phyloP scores from a whole-genome alignment of 2,888 invertebrate species.

The Brachyptera putata region DNA sequence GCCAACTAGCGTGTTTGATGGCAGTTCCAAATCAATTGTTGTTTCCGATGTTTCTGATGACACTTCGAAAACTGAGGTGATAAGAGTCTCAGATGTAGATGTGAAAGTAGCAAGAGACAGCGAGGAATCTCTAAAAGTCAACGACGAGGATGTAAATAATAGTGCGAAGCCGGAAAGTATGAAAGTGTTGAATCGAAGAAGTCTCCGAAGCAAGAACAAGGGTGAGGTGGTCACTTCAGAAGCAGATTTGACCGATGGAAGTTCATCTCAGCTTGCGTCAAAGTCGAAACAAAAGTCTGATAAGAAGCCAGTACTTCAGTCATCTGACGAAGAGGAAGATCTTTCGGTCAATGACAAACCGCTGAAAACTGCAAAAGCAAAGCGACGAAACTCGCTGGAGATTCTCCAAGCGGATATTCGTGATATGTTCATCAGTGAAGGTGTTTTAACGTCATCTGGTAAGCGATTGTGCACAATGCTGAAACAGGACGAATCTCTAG shows the following conservation, averaged over 20 bases:
- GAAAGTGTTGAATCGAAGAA: too few relatives aligned
- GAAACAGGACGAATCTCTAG: slow-evolving; percentile 45
- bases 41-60: slow-evolving; percentile 41
- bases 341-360: not conserved
- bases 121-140: too few relatives aligned
- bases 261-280: too few relatives aligned
- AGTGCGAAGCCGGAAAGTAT: too few relatives aligned
- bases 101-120: not conserved
- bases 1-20: too few relatives aligned
- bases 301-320: too few relatives aligned
- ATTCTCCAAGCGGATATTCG: slow-evolving; percentile 64
- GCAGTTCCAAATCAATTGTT: slow-evolving; percentile 31
- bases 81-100: not conserved
- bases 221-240: too few relatives aligned
- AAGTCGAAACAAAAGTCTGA: too few relatives aligned
- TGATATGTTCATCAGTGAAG: slow-evolving; percentile 64
- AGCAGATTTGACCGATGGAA: too few relatives aligned
- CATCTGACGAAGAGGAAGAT: too few relatives aligned
- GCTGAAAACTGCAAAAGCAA: not conserved
- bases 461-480: slow-evolving; percentile 60
- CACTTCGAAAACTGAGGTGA: not conserved
- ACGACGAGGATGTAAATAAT: too few relatives aligned
- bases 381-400: slow-evolving; percentile 53
- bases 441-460: slow-evolving; percentile 59
- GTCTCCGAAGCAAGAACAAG: too few relatives aligned